phyloP scores from a whole-genome alignment of 2,888 invertebrate genomes.

The Diadegma fenestrale region DNA sequence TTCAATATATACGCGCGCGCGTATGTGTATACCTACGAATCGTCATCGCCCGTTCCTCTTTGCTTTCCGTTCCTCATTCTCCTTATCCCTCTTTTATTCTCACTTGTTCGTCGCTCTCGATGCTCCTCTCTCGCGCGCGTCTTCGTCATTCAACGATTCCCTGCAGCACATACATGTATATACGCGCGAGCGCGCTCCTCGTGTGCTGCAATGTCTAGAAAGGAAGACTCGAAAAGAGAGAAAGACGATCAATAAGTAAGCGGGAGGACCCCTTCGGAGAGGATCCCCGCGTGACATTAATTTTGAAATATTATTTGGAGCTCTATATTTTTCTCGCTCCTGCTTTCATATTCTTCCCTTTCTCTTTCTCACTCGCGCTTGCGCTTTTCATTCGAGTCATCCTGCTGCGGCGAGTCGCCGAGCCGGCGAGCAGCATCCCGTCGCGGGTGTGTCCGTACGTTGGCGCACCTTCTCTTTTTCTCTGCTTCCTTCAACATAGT shows the following conservation, averaged over 20 bases:
- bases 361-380: neutral
- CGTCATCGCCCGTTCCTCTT: slow-evolving; percentile 65
- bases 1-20: slow-evolving; percentile 1
- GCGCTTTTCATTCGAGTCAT: slow-evolving; percentile 3
- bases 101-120: slow-evolving; percentile 34
- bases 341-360: neutral
- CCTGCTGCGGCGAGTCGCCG: slow-evolving; percentile 40
- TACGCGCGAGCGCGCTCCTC: neutral
- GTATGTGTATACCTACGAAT: slow-evolving; percentile 29
- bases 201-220: neutral
- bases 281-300: slow-evolving; percentile 80
- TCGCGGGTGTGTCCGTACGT: slow-evolving; percentile 68
- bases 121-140: neutral
- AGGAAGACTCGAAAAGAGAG: slow-evolving; percentile 49
- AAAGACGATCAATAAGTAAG: slow-evolving; percentile 70
- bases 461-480: slow-evolving; percentile 12
- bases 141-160: slow-evolving; percentile 29
- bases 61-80: slow-evolving; percentile 49
- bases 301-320: slow-evolving; percentile 83
- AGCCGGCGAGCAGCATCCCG: slow-evolving; percentile 28
- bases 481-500: neutral
- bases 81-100: slow-evolving; percentile 51
- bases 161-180: neutral
- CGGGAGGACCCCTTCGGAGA: slow-evolving; percentile 76
- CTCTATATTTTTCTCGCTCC: slow-evolving; percentile 41